Conservation (phyloP, 2,113 vertebrate species). For the Phalacrocorax aristotelis region DNA sequence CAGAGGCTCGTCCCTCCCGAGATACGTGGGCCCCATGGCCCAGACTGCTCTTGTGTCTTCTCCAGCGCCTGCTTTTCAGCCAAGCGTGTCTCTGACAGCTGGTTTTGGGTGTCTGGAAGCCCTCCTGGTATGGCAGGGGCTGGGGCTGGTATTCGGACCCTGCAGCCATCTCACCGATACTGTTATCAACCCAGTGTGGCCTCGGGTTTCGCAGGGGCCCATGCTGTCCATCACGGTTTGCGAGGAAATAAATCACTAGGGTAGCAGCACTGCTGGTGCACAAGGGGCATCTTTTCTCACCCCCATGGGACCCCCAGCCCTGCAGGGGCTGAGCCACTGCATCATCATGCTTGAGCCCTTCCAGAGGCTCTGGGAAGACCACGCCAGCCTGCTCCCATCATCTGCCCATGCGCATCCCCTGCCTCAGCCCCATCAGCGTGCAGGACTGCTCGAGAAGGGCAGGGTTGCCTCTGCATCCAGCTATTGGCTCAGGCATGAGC, state of each 20-base stretch:
- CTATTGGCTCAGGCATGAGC: neutral
- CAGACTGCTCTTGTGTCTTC: neutral
- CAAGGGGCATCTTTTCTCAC: neutral
- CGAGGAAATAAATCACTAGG: neutral
- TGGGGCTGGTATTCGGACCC: neutral
- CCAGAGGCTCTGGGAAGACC: neutral
- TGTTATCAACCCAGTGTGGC: neutral
- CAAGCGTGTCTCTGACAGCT: neutral
- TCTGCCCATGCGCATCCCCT: neutral
- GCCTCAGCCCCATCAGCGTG: fast-evolving
- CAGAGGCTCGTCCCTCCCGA: neutral
- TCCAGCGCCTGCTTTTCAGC: neutral
- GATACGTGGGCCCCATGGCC: fast-evolving
- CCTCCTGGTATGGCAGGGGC: neutral
- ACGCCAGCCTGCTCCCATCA: neutral
- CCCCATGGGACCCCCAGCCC: neutral
- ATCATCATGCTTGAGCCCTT: neutral
- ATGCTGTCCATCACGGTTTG: neutral
- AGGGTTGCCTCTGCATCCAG: neutral
- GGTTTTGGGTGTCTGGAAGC: conserved; percentile 20
- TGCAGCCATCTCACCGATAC: neutral
- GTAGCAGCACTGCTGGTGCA: neutral
- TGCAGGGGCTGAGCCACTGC: neutral
- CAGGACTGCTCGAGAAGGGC: neutral
- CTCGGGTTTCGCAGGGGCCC: neutral